phyloP scores from a whole-genome alignment of 1,140 invertebrate genomes.

The Drosophila willistoni region DNA sequence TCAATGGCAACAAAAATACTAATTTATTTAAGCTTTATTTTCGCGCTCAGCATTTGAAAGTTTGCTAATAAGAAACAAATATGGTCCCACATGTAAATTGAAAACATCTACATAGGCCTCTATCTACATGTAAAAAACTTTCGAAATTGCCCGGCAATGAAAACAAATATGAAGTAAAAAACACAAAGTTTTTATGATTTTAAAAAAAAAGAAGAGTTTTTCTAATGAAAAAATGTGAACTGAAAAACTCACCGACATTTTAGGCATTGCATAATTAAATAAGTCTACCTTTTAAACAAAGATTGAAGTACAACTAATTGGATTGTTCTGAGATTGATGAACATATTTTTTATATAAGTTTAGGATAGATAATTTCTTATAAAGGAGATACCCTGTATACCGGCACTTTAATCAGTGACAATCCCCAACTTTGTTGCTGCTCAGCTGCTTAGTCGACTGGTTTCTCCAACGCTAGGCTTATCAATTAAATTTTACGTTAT shows the following conservation, averaged over 20 bases:
- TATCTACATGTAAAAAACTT: not conserved
- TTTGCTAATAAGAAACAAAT: not conserved
- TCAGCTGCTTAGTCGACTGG: not conserved
- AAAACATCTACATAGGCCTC: not conserved
- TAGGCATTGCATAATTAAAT: too few relatives aligned
- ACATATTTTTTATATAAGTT: not conserved
- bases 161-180: too few relatives aligned
- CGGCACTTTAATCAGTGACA: constrained; percentile 4
- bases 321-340: too few relatives aligned
- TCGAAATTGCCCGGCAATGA: too few relatives aligned
- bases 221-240: too few relatives aligned
- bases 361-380: not conserved
- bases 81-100: not conserved
- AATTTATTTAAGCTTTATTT: too few relatives aligned
- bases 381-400: not conserved
- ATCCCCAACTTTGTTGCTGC: constrained; percentile 19
- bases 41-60: not conserved
- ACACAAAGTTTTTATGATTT: too few relatives aligned
- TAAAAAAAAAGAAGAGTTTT: too few relatives aligned
- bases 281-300: too few relatives aligned
- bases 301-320: too few relatives aligned
- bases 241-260: too few relatives aligned
- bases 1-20: too few relatives aligned
- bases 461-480: constrained; percentile 25
- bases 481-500: constrained; percentile 50